Evolutionary conservation across 64 coral and sea anemone species (phyloP).

Genomic region (Montipora cactus): DNA sequence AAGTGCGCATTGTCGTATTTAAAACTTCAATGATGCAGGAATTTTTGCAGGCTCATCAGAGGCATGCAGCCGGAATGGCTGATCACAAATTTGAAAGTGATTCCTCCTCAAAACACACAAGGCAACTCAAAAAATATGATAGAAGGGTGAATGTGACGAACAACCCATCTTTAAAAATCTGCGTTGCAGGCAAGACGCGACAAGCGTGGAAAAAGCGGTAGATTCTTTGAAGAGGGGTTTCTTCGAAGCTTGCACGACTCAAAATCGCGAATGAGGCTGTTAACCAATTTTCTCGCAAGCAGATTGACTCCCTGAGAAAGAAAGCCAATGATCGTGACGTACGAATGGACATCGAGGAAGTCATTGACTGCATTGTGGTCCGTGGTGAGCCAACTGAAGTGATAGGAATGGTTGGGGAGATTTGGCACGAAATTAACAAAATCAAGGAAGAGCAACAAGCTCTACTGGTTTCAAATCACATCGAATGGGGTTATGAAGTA

Average conservation of each 20-base stretch:
- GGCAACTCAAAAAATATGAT: no score
- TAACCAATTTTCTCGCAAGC: slow-evolving; percentile 12
- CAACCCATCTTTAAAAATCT: slow-evolving; percentile 10
- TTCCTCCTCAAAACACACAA: not conserved
- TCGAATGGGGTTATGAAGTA: slow-evolving; percentile 35
- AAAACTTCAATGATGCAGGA: slow-evolving; percentile 55
- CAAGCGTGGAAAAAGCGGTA: slow-evolving; percentile 14
- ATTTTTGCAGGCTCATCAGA: slow-evolving; percentile 64
- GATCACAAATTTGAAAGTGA: not conserved
- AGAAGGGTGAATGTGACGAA: no score
- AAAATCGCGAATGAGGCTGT: slow-evolving; percentile 31
- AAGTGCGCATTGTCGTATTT: slow-evolving; percentile 64
- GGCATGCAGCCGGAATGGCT: not conserved
- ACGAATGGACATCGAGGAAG: slow-evolving; percentile 32
- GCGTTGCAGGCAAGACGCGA: slow-evolving; percentile 35
- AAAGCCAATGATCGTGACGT: slow-evolving; percentile 67
- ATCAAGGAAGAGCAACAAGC: slow-evolving; percentile 18
- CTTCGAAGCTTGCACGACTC: slow-evolving; percentile 47
- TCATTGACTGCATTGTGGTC: slow-evolving; percentile 44
- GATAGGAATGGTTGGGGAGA: slow-evolving; percentile 40
- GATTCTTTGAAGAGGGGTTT: slow-evolving; percentile 45
- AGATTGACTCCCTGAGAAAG: slow-evolving; percentile 17
- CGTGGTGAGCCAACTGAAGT: slow-evolving; percentile 60
- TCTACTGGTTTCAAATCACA: not conserved
- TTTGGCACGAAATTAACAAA: slow-evolving; percentile 37